Percentiles rank a stretch among this genome's conserved stretches.
These are phyloP conservation scores for Automeris io DNA, from an alignment of 2,888 invertebrate species.

Conservation along the genomic window DNA sequence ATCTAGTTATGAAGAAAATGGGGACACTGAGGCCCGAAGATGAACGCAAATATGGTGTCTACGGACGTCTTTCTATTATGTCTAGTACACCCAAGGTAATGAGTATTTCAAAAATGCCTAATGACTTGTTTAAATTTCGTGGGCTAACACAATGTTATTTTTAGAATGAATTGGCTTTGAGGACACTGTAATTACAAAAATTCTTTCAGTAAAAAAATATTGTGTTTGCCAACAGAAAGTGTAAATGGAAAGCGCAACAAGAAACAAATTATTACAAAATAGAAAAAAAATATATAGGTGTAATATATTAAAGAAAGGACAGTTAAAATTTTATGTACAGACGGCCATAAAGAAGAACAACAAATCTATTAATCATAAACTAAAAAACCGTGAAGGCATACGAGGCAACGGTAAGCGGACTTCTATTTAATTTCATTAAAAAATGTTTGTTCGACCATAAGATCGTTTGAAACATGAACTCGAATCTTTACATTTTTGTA, in stretches of 20 bases:
- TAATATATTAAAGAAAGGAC: conserved; percentile 47
- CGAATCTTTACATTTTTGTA: not conserved
- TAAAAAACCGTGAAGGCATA: not conserved
- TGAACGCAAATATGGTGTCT: conserved; percentile 80
- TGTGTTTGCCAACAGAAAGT: conserved; percentile 64
- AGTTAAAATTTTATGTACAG: conserved; percentile 63
- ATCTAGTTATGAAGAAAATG: conserved; percentile 82
- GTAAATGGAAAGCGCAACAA: conserved; percentile 40
- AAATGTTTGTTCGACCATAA: not conserved
- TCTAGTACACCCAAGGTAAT: conserved; percentile 56
- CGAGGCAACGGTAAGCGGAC: conserved; percentile 30
- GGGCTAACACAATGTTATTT: conserved; percentile 48
- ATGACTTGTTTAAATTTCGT: conserved; percentile 16
- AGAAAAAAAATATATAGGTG: conserved; percentile 42
- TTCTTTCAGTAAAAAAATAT: conserved; percentile 20
- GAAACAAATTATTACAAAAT: conserved; percentile 35
- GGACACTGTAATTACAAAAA: conserved; percentile 28
- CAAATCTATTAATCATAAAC: not conserved
- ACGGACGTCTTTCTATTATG: conserved; percentile 64
- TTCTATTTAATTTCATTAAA: conserved; percentile 27
- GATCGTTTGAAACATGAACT: not conserved
- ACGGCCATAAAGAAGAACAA: conserved; percentile 39
- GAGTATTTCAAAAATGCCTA: conserved; percentile 27
- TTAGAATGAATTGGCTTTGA: conserved; percentile 42
- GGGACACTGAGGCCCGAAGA: conserved; percentile 80